A percentile compares a stretch with the other conserved stretches of the same genome.
Conservation (phyloP, 2,113 vertebrate genomes). For the Boulengeromyrus knoepffleri region DNA sequence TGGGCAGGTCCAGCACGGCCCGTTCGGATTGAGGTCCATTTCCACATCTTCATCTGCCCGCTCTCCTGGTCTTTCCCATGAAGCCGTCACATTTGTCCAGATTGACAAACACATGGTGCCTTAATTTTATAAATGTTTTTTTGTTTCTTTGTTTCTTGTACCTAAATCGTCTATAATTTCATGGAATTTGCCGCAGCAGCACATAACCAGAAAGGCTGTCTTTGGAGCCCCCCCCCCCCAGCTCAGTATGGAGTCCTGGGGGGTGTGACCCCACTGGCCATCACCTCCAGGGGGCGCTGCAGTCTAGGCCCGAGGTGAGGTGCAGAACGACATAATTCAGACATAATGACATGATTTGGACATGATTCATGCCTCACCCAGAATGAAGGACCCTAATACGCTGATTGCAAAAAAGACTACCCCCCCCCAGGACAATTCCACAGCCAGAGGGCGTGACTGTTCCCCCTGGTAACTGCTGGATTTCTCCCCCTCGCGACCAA, state of each 20-base stretch:
- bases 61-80: background rate
- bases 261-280: background rate
- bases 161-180: conserved; percentile 35
- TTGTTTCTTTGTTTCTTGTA: conserved; percentile 29
- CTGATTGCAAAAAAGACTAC: background rate
- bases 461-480: too few species aligned
- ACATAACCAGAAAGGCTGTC: conserved; percentile 4
- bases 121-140: conserved; percentile 52
- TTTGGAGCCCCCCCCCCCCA: background rate
- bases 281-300: background rate
- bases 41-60: background rate
- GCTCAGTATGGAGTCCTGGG: background rate
- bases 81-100: conserved; percentile 15
- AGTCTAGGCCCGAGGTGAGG: background rate
- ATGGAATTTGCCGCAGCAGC: conserved; percentile 28
- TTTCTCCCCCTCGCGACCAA: background rate
- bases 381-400: background rate
- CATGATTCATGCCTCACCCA: background rate
- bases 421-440: background rate
- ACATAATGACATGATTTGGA: background rate
- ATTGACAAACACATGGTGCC: conserved; percentile 50
- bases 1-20: background rate
- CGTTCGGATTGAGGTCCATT: background rate
- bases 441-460: background rate
- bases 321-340: background rate